Conservation (phyloP, 2,113 vertebrate species). For the Cochlearius cochlearius region DNA sequence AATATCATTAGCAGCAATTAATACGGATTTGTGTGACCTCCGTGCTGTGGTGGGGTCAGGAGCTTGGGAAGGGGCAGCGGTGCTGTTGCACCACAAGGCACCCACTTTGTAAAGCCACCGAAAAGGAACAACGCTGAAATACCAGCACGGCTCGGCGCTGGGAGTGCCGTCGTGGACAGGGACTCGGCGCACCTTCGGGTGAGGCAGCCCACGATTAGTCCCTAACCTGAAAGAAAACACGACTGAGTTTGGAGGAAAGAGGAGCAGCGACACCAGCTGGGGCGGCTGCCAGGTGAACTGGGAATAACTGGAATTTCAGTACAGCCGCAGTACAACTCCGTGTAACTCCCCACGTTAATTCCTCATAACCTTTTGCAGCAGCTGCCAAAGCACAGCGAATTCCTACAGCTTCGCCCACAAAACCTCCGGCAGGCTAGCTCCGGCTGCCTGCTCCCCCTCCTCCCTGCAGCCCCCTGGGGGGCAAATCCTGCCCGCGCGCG, state of each 20-base stretch:
- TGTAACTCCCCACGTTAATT: background rate
- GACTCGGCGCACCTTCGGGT: background rate
- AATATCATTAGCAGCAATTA: background rate
- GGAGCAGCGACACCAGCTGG: background rate
- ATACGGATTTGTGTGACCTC: background rate
- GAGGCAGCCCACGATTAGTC: background rate
- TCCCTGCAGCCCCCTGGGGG: accelerated
- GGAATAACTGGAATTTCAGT: background rate
- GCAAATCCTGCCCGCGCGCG: background rate
- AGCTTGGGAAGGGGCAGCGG: background rate
- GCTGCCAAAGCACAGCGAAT: background rate
- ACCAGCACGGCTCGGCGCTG: background rate
- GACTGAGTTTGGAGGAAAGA: background rate
- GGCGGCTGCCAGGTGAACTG: background rate
- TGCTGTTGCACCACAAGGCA: background rate
- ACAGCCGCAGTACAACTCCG: background rate
- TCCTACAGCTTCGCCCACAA: background rate
- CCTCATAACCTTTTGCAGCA: background rate
- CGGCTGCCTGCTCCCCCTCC: background rate
- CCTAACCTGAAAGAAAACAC: background rate
- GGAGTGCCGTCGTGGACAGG: background rate
- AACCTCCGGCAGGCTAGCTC: background rate
- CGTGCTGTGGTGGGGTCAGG: background rate
- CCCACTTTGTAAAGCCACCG: background rate
- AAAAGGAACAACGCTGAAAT: background rate